phyloP scores from a whole-genome alignment of 2,888 invertebrate genomes.

The Caenorhabditis auriculariae region DNA sequence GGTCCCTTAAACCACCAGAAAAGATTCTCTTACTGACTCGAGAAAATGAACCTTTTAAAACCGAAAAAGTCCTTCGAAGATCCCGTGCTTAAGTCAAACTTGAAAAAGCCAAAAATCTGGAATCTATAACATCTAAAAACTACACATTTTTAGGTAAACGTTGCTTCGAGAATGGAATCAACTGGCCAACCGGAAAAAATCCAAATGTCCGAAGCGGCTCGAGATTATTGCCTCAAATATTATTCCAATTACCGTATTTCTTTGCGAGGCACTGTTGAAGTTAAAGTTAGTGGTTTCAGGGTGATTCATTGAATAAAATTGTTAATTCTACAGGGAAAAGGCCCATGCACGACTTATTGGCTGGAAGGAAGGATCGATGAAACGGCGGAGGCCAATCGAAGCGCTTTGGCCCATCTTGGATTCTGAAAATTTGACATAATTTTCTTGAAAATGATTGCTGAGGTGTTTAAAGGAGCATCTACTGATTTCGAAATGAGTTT shows the following conservation, averaged over 20 bases:
- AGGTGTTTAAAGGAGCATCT: too few relatives aligned
- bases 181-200: constrained; percentile 58
- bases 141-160: constrained; percentile 50
- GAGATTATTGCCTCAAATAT: constrained; percentile 27
- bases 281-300: constrained; percentile 38
- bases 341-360: constrained; percentile 55
- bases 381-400: constrained; percentile 5
- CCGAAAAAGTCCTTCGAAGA: too few relatives aligned
- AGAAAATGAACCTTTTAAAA: too few relatives aligned
- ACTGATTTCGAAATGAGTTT: too few relatives aligned
- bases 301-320: neutral
- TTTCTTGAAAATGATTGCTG: too few relatives aligned
- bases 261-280: constrained; percentile 52
- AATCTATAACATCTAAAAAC: too few relatives aligned
- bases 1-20: too few relatives aligned
- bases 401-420: too few relatives aligned
- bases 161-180: constrained; percentile 59
- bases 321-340: constrained; percentile 46
- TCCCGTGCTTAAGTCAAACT: too few relatives aligned
- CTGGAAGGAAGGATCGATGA: constrained; percentile 53
- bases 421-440: too few relatives aligned
- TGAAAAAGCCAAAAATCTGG: too few relatives aligned
- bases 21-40: too few relatives aligned
- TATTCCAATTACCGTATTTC: constrained; percentile 52
- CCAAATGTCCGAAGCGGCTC: constrained; percentile 49